Conservation (phyloP, 2,797 vertebrate genomes). For the Cichlasoma orientale region DNA sequence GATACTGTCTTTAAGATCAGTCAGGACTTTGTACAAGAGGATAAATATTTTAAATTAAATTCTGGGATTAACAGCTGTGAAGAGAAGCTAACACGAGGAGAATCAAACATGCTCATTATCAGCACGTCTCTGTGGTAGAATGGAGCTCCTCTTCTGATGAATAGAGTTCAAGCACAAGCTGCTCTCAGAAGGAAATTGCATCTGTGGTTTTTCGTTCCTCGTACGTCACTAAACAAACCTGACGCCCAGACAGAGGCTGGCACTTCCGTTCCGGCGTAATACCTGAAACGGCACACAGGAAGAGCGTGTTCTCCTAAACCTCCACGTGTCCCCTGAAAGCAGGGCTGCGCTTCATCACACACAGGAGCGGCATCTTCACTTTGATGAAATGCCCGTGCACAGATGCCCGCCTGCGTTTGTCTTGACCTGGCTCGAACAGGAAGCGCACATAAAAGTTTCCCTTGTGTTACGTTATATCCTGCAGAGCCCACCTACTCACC, state of each 20-base stretch:
- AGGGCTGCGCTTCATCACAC: neutral
- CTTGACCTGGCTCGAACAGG: constrained; percentile 39
- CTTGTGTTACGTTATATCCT: constrained; percentile 53
- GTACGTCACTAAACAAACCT: neutral
- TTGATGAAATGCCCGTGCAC: constrained; percentile 16
- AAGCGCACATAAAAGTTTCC: constrained; percentile 48
- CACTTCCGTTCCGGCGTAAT: neutral
- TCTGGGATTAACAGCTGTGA: too few relatives aligned
- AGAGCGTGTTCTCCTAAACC: constrained; percentile 24
- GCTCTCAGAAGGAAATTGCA: constrained; percentile 1
- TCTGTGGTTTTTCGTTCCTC: neutral
- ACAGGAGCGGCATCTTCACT: constrained; percentile 1
- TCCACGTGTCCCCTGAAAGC: neutral
- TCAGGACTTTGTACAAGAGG: neutral
- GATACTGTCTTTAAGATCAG: neutral
- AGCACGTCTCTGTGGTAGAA: neutral
- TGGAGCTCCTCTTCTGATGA: neutral
- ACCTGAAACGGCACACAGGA: constrained; percentile 29
- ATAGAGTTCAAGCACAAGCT: neutral
- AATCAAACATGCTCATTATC: neutral
- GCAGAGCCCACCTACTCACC: constrained; percentile 40
- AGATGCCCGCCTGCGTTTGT: constrained; percentile 13
- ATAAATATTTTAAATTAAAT: neutral
- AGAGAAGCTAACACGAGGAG: too few relatives aligned
- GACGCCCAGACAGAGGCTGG: neutral